Conservation (phyloP, 2,113 vertebrate genomes). For the Halichoeres trimaculatus region DNA sequence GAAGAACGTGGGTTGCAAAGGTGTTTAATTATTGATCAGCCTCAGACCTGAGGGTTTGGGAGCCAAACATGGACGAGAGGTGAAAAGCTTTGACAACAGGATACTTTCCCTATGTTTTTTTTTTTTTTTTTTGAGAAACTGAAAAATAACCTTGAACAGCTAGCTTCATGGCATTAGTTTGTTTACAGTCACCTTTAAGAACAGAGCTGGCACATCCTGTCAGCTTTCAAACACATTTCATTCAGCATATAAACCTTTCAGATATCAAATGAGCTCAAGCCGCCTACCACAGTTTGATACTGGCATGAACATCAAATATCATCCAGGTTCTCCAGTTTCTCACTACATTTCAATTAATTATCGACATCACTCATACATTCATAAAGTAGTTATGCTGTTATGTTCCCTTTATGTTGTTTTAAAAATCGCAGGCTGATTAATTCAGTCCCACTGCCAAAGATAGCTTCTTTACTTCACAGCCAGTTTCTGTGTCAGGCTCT, state of each 20-base stretch:
- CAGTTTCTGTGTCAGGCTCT: not conserved
- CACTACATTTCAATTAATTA: conserved; percentile 25
- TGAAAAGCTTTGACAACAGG: conserved; percentile 12
- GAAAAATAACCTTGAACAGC: conserved; percentile 1
- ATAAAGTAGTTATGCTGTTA: conserved; percentile 1
- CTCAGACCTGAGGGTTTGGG: conserved; percentile 12
- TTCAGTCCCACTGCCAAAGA: not conserved
- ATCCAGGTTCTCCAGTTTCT: conserved; percentile 22
- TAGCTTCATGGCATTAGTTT: conserved; percentile 29
- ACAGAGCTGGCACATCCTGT: conserved; percentile 40
- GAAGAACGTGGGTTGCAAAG: conserved; percentile 32
- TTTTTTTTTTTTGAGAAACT: conserved; percentile 4
- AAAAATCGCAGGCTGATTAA: conserved; percentile 1
- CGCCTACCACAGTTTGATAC: not conserved
- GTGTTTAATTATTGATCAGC: conserved; percentile 60
- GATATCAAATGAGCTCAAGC: conserved; percentile 56
- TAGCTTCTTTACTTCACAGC: not conserved
- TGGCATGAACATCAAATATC: conserved; percentile 21
- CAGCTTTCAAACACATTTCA: conserved; percentile 24
- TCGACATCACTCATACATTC: not conserved
- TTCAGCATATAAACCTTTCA: conserved; percentile 55
- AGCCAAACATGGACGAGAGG: conserved; percentile 2
- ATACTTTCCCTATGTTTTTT: not conserved
- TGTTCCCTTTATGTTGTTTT: not conserved
- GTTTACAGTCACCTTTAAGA: conserved; percentile 47